These are phyloP conservation scores for Ancistrus triradiatus DNA, from an alignment of 2,113 vertebrate genomes.

Conservation along the genomic window DNA sequence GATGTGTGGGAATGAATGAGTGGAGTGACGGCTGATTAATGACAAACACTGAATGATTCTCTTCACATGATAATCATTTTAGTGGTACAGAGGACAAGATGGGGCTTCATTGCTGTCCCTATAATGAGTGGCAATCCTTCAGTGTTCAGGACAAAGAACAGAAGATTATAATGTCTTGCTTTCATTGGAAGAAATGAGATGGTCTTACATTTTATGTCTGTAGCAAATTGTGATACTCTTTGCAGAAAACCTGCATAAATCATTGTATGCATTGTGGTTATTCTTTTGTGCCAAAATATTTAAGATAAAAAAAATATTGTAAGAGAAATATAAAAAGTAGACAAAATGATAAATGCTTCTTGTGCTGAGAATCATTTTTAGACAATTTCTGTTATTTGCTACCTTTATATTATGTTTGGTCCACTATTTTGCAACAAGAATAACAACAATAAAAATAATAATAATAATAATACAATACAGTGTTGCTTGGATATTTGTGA, in stretches of 20 bases:
- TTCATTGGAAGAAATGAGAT: constrained; percentile 5
- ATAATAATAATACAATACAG: too few species aligned
- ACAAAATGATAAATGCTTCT: too few species aligned
- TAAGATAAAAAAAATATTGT: constrained; percentile 14
- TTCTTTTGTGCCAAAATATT: too few species aligned
- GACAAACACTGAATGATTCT: constrained; percentile 52
- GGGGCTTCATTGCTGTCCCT: constrained; percentile 41
- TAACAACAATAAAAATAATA: too few species aligned
- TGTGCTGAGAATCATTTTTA: too few species aligned
- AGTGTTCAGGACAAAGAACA: constrained; percentile 42
- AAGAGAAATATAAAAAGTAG: neutral
- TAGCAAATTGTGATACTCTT: constrained; percentile 5
- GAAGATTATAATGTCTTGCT: constrained; percentile 33
- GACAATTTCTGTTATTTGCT: too few species aligned
- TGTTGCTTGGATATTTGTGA: too few species aligned
- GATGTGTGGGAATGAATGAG: constrained; percentile 50
- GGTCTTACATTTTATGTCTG: constrained; percentile 29
- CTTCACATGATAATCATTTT: constrained; percentile 56
- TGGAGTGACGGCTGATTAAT: constrained; percentile 57
- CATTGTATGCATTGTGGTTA: constrained; percentile 18
- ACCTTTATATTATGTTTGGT: neutral
- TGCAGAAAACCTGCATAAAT: too few species aligned
- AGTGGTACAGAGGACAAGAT: constrained; percentile 52
- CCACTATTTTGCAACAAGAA: neutral
- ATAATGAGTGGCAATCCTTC: constrained; percentile 50